Evolutionary conservation across 2,797 vertebrate genomes (phyloP).

Genomic region (Cheirogaleus major): DNA sequence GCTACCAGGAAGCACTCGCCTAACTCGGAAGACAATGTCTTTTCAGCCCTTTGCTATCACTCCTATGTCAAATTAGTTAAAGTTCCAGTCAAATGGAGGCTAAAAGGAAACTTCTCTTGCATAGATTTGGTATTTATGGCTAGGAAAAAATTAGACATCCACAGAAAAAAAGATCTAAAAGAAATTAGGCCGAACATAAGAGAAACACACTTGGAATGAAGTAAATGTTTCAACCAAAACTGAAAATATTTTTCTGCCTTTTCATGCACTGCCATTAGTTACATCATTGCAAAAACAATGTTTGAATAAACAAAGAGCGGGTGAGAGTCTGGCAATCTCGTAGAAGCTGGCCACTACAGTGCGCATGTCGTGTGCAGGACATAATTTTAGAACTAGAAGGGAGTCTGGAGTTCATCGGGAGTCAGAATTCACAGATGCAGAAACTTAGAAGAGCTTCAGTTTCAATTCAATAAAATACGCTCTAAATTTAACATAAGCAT

Average conservation of each 20-base stretch:
- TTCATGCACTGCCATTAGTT: background rate
- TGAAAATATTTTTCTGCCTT: background rate
- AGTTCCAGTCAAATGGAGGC: background rate
- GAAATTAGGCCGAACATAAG: background rate
- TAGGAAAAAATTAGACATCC: background rate
- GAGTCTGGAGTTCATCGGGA: background rate
- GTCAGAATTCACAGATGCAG: background rate
- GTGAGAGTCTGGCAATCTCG: background rate
- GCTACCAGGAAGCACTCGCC: background rate
- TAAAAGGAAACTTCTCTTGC: background rate
- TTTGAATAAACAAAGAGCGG: background rate
- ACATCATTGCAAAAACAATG: background rate
- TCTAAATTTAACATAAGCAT: background rate
- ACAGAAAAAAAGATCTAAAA: background rate
- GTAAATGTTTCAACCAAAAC: background rate
- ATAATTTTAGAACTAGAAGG: background rate
- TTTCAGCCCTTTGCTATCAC: background rate
- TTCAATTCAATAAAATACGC: background rate
- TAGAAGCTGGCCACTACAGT: background rate
- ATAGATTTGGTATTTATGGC: background rate
- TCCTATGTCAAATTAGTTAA: background rate
- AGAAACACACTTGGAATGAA: background rate
- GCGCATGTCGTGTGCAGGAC: too few relatives aligned
- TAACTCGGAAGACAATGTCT: background rate
- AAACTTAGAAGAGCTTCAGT: background rate